Conservation (phyloP, 2,113 vertebrate species). For the Gasterosteus nipponicus region DNA sequence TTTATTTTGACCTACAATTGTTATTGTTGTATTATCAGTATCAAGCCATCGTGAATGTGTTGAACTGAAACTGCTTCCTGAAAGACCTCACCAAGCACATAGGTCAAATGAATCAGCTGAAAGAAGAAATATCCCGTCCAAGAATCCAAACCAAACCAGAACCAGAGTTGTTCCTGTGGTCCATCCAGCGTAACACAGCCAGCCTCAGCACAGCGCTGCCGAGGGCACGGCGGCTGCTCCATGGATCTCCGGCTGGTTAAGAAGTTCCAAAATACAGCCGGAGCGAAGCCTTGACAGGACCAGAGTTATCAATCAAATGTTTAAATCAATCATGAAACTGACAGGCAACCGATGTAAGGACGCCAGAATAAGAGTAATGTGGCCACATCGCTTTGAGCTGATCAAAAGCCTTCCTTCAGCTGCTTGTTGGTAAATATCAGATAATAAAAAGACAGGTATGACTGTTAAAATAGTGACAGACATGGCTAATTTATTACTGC, state of each 20-base stretch:
- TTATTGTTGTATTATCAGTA: not conserved
- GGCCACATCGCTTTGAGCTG: constrained; percentile 44
- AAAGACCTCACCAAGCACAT: not conserved
- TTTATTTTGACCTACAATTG: too few relatives aligned
- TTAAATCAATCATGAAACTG: constrained; percentile 62
- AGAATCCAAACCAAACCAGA: constrained; percentile 2
- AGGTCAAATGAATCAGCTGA: not conserved
- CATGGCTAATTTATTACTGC: constrained; percentile 1
- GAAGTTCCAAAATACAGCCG: constrained; percentile 52
- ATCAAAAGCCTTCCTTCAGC: constrained; percentile 44
- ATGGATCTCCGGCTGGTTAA: constrained; percentile 56
- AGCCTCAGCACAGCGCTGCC: constrained; percentile 15
- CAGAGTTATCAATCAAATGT: constrained; percentile 69
- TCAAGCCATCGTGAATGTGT: not conserved
- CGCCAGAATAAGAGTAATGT: constrained; percentile 58
- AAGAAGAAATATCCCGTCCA: not conserved
- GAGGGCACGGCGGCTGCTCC: constrained; percentile 37
- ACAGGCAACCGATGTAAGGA: constrained; percentile 56
- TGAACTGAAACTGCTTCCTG: not conserved
- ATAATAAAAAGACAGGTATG: not conserved
- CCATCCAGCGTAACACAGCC: constrained; percentile 38
- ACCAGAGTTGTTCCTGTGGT: constrained; percentile 18
- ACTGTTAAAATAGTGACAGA: constrained; percentile 1
- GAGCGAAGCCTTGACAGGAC: constrained; percentile 53
- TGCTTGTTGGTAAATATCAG: constrained; percentile 10